Percentiles rank a stretch among this genome's conserved stretches.
Conservation (phyloP, 2,888 invertebrate genomes). For the Cerceris rybyensis region DNA sequence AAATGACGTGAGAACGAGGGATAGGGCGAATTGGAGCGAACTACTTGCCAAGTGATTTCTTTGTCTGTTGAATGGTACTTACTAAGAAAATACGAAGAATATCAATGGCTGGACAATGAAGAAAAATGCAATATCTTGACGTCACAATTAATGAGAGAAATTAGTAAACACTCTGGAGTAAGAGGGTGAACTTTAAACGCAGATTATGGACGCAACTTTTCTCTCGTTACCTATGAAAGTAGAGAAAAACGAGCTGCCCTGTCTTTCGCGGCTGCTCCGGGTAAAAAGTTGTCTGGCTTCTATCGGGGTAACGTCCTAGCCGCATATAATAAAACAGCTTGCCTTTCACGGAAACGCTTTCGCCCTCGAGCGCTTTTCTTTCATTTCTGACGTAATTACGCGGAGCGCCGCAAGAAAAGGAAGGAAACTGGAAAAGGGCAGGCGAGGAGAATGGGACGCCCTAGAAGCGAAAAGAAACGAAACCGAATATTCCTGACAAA, state of each 20-base stretch:
- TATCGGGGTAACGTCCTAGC: conserved; percentile 59
- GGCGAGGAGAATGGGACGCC: conserved; percentile 31
- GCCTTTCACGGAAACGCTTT: conserved; percentile 63
- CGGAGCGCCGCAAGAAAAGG: conserved; percentile 63
- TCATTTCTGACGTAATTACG: conserved; percentile 75
- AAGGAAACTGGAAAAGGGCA: conserved; percentile 53
- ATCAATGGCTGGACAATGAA: too few relatives aligned
- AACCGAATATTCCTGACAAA: conserved; percentile 27
- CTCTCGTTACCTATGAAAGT: conserved; percentile 28
- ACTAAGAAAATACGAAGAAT: too few relatives aligned
- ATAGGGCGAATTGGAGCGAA: too few relatives aligned
- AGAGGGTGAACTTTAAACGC: conserved; percentile 39
- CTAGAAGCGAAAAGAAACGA: conserved; percentile 19
- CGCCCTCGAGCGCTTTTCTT: conserved; percentile 73
- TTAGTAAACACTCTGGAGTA: conserved; percentile 19
- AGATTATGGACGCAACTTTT: conserved; percentile 55
- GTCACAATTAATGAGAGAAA: conserved; percentile 17
- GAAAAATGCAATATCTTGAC: too few relatives aligned
- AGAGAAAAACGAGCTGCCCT: conserved; percentile 42
- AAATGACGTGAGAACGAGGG: too few relatives aligned
- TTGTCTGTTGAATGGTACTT: too few relatives aligned
- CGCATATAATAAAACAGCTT: conserved; percentile 68
- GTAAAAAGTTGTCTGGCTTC: conserved; percentile 61
- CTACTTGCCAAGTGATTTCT: too few relatives aligned
- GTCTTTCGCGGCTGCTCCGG: conserved; percentile 51